A percentile compares a stretch with the other conserved stretches of the same genome.
phyloP scores from a whole-genome alignment of 2,888 invertebrate genomes.

The Drosophila nr. fundita region DNA sequence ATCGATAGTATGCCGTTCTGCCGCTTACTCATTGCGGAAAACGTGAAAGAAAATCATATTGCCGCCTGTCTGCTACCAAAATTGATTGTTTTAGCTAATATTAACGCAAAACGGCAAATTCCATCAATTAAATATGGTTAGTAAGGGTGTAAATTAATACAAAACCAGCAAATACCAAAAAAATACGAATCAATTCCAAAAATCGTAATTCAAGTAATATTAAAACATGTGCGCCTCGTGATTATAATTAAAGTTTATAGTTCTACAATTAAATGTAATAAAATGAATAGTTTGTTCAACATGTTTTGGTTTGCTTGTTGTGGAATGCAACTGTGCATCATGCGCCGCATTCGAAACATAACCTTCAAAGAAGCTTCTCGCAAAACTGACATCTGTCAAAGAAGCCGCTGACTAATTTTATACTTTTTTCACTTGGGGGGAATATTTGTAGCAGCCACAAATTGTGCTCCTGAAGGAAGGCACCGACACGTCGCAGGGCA shows the following conservation, averaged over 20 bases:
- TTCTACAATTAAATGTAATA: neutral
- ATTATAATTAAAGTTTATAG: conserved; percentile 11
- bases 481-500: conserved; percentile 98
- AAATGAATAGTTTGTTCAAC: neutral
- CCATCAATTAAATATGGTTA: conserved; percentile 79
- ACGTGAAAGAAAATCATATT: conserved; percentile 68
- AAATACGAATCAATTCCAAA: neutral
- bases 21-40: conserved; percentile 73
- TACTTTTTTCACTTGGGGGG: neutral
- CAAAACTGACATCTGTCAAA: conserved; percentile 52
- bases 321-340: conserved; percentile 42
- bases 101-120: conserved; percentile 45
- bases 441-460: conserved; percentile 94
- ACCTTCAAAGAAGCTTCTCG: conserved; percentile 76
- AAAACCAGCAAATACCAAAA: neutral
- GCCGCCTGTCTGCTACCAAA: conserved; percentile 72
- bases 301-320: conserved; percentile 7
- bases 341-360: conserved; percentile 68
- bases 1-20: conserved; percentile 23
- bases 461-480: conserved; percentile 99
- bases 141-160: conserved; percentile 60
- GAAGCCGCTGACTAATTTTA: conserved; percentile 41
- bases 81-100: conserved; percentile 61
- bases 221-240: conserved; percentile 50
- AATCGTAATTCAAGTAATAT: neutral